Conservation (phyloP, 2,888 invertebrate species). For the Psylliodes chrysocephalus region DNA sequence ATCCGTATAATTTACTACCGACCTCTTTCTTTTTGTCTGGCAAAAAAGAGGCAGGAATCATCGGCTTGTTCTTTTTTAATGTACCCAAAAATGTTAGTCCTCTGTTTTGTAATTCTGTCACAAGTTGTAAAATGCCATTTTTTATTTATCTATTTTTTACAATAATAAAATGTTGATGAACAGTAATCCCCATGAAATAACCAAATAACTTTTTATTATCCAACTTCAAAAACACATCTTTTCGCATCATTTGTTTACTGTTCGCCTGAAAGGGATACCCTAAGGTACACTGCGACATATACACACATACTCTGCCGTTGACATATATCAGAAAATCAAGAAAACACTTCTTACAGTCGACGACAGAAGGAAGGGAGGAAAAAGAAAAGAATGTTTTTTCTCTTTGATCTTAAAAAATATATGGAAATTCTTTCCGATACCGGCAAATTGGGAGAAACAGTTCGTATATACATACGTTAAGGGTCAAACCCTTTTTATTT, state of each 20-base stretch:
- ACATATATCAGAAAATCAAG: constrained; percentile 4
- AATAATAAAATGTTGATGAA: no score
- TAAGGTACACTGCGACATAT: background rate
- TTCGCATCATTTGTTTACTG: background rate
- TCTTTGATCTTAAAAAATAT: constrained; percentile 21
- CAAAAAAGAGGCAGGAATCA: no score
- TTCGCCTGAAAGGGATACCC: background rate
- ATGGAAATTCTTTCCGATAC: constrained; percentile 20
- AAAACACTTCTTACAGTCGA: background rate
- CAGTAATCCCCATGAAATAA: no score
- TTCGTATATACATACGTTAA: background rate
- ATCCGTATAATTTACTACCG: no score
- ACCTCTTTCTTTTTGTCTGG: no score
- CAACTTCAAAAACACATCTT: background rate
- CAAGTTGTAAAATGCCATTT: no score
- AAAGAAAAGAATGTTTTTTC: constrained; percentile 13
- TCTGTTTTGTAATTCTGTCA: no score
- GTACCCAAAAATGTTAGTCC: no score
- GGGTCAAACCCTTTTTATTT: constrained; percentile 8
- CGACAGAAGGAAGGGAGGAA: constrained; percentile 3
- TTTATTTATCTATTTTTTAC: no score
- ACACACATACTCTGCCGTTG: constrained; percentile 7
- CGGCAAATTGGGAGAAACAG: constrained; percentile 12
- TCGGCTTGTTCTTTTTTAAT: no score
- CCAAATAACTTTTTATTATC: background rate